Evolutionary conservation across 2,888 invertebrate genomes (phyloP).

Genomic region (Spialia ferax): DNA sequence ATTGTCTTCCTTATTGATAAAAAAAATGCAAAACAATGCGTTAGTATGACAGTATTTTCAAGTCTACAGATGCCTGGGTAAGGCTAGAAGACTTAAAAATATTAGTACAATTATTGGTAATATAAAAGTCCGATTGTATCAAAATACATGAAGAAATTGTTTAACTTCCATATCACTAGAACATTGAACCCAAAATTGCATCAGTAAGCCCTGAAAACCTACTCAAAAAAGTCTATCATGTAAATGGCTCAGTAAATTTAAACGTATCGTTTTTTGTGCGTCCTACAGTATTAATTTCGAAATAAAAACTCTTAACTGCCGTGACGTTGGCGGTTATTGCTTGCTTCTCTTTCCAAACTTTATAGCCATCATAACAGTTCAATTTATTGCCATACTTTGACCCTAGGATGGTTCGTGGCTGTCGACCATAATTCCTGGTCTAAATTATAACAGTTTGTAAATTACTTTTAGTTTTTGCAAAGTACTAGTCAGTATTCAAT

Average conservation of each 20-base stretch:
- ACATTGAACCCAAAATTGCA: too few relatives aligned
- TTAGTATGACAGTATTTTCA: too few relatives aligned
- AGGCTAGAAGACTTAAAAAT: too few relatives aligned
- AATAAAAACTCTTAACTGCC: conserved; percentile 59
- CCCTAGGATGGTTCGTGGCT: conserved; percentile 49
- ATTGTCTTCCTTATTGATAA: too few relatives aligned
- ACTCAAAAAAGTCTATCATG: conserved; percentile 10
- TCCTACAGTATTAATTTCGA: conserved; percentile 53
- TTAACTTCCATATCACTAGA: too few relatives aligned
- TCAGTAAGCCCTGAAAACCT: background rate
- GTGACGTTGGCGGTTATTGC: conserved; percentile 54
- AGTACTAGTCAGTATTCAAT: conserved; percentile 38
- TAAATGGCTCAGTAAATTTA: conserved; percentile 15
- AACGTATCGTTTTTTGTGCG: conserved; percentile 31
- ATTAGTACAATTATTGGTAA: too few relatives aligned
- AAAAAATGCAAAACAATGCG: too few relatives aligned
- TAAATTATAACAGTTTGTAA: conserved; percentile 45
- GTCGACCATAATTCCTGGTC: conserved; percentile 40
- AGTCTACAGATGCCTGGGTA: too few relatives aligned
- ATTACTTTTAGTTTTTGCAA: conserved; percentile 45
- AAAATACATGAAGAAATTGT: too few relatives aligned
- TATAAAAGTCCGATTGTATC: too few relatives aligned
- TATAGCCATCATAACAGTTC: conserved; percentile 54
- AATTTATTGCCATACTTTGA: conserved; percentile 62
- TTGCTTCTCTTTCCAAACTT: conserved; percentile 48